Base-by-base conservation (phyloP, 2,797 vertebrate species). In the Petrocephalus schoutedeni region DNA sequence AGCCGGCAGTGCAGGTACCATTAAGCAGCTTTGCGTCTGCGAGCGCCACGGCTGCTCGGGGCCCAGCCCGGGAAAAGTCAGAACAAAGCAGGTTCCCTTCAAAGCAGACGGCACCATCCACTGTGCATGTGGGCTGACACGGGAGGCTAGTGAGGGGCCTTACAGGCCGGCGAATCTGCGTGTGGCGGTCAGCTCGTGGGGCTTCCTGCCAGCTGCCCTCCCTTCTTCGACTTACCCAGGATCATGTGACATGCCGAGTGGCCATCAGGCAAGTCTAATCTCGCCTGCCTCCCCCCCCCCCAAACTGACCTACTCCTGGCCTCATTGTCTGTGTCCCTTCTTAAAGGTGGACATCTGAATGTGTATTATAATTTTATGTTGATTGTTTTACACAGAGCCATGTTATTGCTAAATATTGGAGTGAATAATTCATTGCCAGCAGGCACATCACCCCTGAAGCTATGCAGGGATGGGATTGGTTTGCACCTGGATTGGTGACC, bases 1-100 rank as follows among this genome's bases (percentile, higher is more conserved):
- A 95, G 94, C 94, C 93, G 93, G 93, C 92, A 82, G 93, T 90
- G 87, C 93, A 94, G 93, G 91, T 89, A 91, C 89, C 90, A 90
- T 92, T 95, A 96, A 95, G 94, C 91, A 93, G 93, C 94, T 95
- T 95, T 95, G 90, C 86, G 87, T 88, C 88, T 80, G 16, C 36
- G 36, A 51, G 36, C 74, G 80, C 89, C 89, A 87, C 86, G 87
- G 89, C 91, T 21, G 58, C 88, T 82, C 53, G 87, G 64, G 64
- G 80, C 87, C 88, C 57, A 51, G 51, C 88, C 51, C 74, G 67
- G 89, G 87, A 86, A 58, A 80, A 86, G 86, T 88, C 59, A 86
- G 88, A 90, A 90, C 85, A 83, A 89, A 64, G 28, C 21, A 36
- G 32, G 54, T 23, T 14, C 2, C 45, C 19, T 83, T 83, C 49